Base-by-base conservation (phyloP, 1,140 invertebrate genomes). In the Drosophila ironensis region DNA sequence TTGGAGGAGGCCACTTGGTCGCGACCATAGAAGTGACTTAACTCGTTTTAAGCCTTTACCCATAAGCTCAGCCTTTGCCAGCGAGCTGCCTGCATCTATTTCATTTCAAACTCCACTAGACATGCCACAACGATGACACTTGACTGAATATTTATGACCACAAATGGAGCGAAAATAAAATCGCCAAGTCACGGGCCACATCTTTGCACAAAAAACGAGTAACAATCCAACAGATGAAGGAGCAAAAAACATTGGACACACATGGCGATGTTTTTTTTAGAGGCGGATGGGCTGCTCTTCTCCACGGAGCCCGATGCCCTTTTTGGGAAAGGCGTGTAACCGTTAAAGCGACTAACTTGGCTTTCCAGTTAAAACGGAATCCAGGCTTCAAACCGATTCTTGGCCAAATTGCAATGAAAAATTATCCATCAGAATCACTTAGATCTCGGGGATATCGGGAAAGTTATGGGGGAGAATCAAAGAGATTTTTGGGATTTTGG, bases 161-260 rank as follows among this genome's bases (percentile, higher is more conserved):
- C 74, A 84, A 84, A 86, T 84, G 80, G 80, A 84, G 80, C 80
- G 80, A 86, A 84, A 84, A 84, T 78, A 84, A 84, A 84, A 84
- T 84, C 80, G 78, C 78, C 78, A 86, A 84, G 73, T 82, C 80
- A 82, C 64, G 78, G 78, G 63, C 61, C 42, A 81, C 44, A 46
- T 52, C n/a, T n/a, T n/a, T n/a, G n/a, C n/a, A n/a, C n/a, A n/a
- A n/a, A n/a, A n/a, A n/a, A n/a, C n/a, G n/a, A n/a, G n/a, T n/a
- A n/a, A n/a, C n/a, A n/a, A n/a, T n/a, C n/a, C n/a, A n/a, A n/a
- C n/a, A 52, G 30, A 53, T 30, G 9, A 25, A 30, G 53, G 53
- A 51, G 25, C 44, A 41, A 66, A 72, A 51, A 53, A 47, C n/a
- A 72, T 24, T 44, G 59, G 50, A 84, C 74, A 72, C 74, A 84